A percentile compares a stretch with the other conserved stretches of the same genome.
These are phyloP conservation scores for Neomonachus schauinslandi DNA, from an alignment of 2,113 vertebrate genomes.

Conservation along the genomic window DNA sequence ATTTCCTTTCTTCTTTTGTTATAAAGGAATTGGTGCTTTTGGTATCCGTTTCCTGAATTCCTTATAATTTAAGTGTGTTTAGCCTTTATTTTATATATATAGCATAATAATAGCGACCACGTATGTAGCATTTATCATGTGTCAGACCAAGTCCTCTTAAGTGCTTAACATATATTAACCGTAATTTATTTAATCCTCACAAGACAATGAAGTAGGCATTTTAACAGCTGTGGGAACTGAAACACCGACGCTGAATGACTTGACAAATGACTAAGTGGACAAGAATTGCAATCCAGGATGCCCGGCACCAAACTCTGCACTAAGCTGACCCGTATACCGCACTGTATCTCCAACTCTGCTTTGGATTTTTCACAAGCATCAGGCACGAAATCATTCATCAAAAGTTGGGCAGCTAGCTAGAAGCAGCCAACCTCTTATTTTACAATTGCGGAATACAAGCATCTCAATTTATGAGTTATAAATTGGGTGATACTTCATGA, in stretches of 20 bases:
- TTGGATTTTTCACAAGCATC: neutral
- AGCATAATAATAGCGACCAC: neutral
- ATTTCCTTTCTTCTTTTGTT: neutral
- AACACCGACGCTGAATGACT: neutral
- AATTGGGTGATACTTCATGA: neutral
- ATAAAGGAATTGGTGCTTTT: neutral
- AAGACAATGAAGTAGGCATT: neutral
- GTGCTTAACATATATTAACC: neutral
- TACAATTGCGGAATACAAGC: neutral
- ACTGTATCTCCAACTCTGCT: neutral
- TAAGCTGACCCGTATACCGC: neutral
- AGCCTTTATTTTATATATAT: neutral
- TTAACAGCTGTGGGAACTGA: slow-evolving; percentile 3
- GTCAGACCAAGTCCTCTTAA: neutral
- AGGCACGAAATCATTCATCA: neutral
- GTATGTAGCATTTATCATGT: neutral
- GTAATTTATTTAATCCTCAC: neutral
- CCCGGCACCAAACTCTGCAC: neutral
- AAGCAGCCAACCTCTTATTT: neutral
- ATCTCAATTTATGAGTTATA: neutral
- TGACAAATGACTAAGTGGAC: neutral
- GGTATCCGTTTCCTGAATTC: neutral
- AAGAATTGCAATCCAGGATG: neutral
- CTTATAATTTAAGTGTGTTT: neutral
- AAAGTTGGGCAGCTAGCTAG: neutral